These are phyloP conservation scores for Petrophora chlorosata DNA, from an alignment of 2,888 invertebrate species.

Conservation along the genomic window DNA sequence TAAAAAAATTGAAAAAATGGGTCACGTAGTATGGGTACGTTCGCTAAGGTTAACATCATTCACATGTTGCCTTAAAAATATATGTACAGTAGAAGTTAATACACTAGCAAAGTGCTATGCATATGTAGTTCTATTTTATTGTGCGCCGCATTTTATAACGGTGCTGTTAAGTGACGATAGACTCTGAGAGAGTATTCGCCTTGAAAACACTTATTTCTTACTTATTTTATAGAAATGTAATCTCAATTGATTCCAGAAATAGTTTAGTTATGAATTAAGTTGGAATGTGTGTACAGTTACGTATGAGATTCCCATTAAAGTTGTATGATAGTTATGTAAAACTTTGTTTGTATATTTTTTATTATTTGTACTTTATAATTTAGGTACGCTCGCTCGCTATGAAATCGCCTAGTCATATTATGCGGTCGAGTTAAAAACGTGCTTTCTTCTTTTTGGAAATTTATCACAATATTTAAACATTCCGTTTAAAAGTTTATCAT, in stretches of 20 bases:
- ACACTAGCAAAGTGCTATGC: no score
- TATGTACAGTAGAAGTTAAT: no score
- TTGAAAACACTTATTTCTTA: slow-evolving; percentile 1
- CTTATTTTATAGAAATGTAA: slow-evolving; percentile 26
- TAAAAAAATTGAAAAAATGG: no score
- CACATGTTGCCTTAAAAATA: no score
- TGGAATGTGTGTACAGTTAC: slow-evolving; percentile 81
- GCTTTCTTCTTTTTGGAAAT: slow-evolving; percentile 31
- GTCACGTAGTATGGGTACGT: no score
- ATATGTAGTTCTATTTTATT: no score
- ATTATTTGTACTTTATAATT: slow-evolving; percentile 31
- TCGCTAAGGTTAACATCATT: no score
- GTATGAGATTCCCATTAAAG: slow-evolving; percentile 74
- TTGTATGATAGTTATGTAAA: slow-evolving; percentile 59
- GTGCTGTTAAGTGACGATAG: no score
- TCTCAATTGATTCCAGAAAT: slow-evolving; percentile 33
- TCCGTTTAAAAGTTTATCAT: slow-evolving; percentile 31
- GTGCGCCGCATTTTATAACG: no score
- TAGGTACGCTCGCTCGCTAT: slow-evolving; percentile 58
- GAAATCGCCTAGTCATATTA: slow-evolving; percentile 74
- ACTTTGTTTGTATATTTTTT: slow-evolving; percentile 34
- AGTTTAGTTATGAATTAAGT: slow-evolving; percentile 38
- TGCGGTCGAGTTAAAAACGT: slow-evolving; percentile 53
- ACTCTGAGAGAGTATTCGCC: background rate
- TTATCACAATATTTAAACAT: slow-evolving; percentile 30